A percentile compares a stretch with the other conserved stretches of the same genome.
Conservation (phyloP, 2,797 vertebrate species). For the Tolypeutes matacus region DNA sequence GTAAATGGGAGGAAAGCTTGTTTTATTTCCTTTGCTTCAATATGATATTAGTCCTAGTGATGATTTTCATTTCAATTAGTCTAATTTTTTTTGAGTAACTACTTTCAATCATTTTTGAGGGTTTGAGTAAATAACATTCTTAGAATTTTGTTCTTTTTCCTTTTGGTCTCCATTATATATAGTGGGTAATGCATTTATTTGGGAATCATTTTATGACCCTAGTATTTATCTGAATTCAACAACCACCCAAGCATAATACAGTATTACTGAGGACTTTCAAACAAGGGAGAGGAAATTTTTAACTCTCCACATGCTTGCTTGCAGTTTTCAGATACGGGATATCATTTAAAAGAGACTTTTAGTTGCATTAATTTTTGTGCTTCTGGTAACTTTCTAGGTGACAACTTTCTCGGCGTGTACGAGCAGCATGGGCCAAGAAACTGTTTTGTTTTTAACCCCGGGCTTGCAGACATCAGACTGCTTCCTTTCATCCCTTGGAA, state of each 20-base stretch:
- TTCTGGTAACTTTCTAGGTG: slow-evolving; percentile 82
- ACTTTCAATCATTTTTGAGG: slow-evolving; percentile 32
- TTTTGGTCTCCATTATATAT: neutral
- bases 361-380: slow-evolving; percentile 84
- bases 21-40: neutral
- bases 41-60: neutral
- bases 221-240: neutral
- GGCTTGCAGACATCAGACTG: slow-evolving; percentile 87
- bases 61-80: neutral
- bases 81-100: neutral
- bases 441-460: slow-evolving; percentile 85
- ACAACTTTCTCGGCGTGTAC: slow-evolving; percentile 77
- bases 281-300: slow-evolving; percentile 62
- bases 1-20: neutral
- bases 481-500: slow-evolving; percentile 90
- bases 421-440: slow-evolving; percentile 81
- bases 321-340: slow-evolving; percentile 84
- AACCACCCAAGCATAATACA: neutral
- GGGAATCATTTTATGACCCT: neutral
- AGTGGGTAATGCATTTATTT: neutral
- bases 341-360: slow-evolving; percentile 82
- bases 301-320: slow-evolving; percentile 75
- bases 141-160: neutral
- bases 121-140: neutral
- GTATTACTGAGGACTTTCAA: neutral